These are phyloP conservation scores for Xestia rhomboidea DNA, from an alignment of 2,888 invertebrate species.

Conservation along the genomic window DNA sequence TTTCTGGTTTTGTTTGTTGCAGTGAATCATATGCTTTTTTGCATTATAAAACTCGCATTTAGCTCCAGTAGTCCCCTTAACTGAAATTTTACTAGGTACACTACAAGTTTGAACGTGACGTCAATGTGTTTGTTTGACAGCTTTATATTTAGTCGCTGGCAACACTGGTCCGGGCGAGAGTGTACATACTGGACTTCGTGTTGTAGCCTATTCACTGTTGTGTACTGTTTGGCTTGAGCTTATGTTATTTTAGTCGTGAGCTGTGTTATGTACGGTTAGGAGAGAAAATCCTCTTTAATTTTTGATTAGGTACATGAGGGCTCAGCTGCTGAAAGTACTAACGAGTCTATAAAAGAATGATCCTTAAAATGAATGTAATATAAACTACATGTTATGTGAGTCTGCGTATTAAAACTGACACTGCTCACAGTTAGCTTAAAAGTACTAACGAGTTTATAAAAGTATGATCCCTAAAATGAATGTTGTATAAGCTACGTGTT, in stretches of 20 bases:
- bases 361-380: neutral
- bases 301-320: neutral
- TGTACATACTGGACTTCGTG: conserved; percentile 31
- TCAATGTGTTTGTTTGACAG: conserved; percentile 21
- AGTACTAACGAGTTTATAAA: conserved; percentile 3
- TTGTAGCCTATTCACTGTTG: conserved; percentile 19
- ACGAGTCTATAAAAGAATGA: neutral
- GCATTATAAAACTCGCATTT: too few species aligned
- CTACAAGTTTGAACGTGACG: conserved; percentile 26
- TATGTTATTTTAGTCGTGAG: conserved; percentile 5
- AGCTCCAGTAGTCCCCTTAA: too few species aligned
- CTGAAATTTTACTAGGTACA: neutral
- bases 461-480: neutral
- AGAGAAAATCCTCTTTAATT: conserved; percentile 2
- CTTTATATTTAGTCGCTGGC: conserved; percentile 40
- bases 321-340: conserved; percentile 4
- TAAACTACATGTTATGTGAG: neutral
- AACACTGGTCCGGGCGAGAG: conserved; percentile 28
- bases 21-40: too few species aligned
- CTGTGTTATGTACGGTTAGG: neutral
- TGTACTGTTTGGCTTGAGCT: conserved; percentile 30
- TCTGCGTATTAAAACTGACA: conserved; percentile 8
- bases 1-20: too few species aligned
- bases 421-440: too few species aligned
- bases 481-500: neutral